Evolutionary conservation across 92 coral and sea anemone genomes (phyloP).

Genomic region (Micromussa lordhowensis): DNA sequence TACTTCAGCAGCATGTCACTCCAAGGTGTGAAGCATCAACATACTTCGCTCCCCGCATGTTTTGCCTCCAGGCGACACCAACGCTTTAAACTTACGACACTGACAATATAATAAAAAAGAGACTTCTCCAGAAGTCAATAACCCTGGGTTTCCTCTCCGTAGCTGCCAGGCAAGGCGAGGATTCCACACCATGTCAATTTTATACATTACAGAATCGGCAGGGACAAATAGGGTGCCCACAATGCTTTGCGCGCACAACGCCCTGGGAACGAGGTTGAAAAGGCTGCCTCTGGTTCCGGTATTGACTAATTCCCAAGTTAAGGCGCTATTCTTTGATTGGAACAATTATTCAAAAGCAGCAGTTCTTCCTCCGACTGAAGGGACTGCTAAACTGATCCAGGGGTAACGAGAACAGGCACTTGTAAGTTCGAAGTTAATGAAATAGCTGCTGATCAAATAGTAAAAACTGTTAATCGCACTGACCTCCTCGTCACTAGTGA

Average conservation of each 20-base stretch:
- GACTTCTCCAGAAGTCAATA: neutral
- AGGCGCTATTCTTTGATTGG: neutral
- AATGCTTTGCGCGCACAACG: too few species aligned
- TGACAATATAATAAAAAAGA: neutral
- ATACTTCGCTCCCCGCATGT: too few species aligned
- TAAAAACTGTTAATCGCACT: neutral
- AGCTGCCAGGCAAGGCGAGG: neutral
- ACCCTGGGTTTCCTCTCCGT: neutral
- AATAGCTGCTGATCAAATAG: neutral
- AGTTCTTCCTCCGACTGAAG: neutral
- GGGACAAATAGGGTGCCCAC: too few species aligned
- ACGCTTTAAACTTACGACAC: neutral
- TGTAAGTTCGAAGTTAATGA: too few species aligned
- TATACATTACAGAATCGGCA: neutral
- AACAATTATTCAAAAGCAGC: neutral
- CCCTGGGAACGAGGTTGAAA: too few species aligned
- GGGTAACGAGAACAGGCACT: neutral
- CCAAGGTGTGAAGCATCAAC: neutral
- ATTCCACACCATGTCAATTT: neutral
- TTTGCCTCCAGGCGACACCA: neutral
- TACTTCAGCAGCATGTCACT: neutral
- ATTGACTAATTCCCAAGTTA: neutral
- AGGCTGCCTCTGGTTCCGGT: too few species aligned
- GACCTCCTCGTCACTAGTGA: constrained; percentile 51
- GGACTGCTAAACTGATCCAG: neutral